Evolutionary conservation across 2,113 vertebrate genomes (phyloP).

Genomic region (Shinisaurus crocodilurus): DNA sequence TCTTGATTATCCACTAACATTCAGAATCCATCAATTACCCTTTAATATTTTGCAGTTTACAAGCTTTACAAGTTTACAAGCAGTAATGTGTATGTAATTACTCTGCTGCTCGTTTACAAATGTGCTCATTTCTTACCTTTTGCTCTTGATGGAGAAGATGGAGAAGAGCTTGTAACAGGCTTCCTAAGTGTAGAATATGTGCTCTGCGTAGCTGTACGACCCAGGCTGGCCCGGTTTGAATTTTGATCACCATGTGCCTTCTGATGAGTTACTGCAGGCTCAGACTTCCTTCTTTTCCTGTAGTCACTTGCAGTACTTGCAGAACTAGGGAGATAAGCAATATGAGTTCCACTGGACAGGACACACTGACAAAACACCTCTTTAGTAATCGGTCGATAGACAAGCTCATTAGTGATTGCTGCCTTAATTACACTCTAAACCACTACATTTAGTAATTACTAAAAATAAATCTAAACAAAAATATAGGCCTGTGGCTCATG

Average conservation of each 20-base stretch:
- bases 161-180: slow-evolving; percentile 89
- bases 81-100: not conserved
- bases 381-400: slow-evolving; percentile 9
- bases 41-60: no score
- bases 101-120: not conserved
- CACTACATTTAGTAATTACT: no score
- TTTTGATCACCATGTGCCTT: slow-evolving; percentile 77
- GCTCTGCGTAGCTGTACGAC: slow-evolving; percentile 78
- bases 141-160: slow-evolving; percentile 91
- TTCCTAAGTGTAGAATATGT: slow-evolving; percentile 82
- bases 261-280: slow-evolving; percentile 87
- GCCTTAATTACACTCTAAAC: not conserved
- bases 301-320: slow-evolving; percentile 89
- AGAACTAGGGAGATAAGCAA: slow-evolving; percentile 61
- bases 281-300: slow-evolving; percentile 95
- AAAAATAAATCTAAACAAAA: not conserved
- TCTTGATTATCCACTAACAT: no score
- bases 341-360: slow-evolving; percentile 10
- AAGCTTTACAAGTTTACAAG: fast-evolving
- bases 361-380: not conserved
- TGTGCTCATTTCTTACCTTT: slow-evolving; percentile 83
- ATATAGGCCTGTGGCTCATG: no score
- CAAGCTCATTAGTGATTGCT: not conserved
- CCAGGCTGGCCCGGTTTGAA: slow-evolving; percentile 70
- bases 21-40: no score